Percentiles rank a stretch among this genome's conserved stretches.
Evolutionary conservation across 2,888 invertebrate genomes (phyloP).

Genomic region (Acanthosepion lycidas): DNA sequence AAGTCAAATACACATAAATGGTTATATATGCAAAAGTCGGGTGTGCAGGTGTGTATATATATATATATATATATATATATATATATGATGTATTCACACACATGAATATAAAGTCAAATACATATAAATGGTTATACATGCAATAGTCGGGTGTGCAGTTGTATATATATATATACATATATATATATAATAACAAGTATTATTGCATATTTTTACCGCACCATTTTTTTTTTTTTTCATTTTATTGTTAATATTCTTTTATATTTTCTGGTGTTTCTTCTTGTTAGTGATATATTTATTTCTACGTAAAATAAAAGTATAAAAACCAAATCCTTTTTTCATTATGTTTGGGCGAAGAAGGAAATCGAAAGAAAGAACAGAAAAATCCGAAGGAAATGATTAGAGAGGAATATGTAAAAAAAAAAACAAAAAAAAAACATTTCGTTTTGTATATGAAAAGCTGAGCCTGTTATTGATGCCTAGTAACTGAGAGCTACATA

Average conservation of each 20-base stretch:
- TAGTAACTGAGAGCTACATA: background rate
- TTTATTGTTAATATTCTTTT: background rate
- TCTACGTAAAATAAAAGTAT: background rate
- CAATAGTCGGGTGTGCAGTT: no score
- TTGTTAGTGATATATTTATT: constrained; percentile 8
- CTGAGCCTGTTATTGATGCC: background rate
- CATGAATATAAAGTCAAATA: background rate
- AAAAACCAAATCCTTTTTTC: background rate
- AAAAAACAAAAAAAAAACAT: background rate
- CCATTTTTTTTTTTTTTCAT: background rate
- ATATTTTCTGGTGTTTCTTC: background rate
- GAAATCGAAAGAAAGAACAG: background rate
- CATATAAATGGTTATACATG: background rate
- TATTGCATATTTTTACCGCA: background rate
- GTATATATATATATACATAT: background rate
- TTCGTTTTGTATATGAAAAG: background rate
- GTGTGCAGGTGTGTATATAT: no score
- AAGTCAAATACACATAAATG: no score
- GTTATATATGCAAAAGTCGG: no score
- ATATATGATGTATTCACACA: no score
- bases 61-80: background rate
- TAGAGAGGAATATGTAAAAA: background rate
- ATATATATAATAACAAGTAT: background rate
- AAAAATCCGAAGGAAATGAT: background rate
- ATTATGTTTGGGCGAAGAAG: background rate